Conservation (phyloP, 2,888 invertebrate genomes). For the Sphaerophoria rueppellii region DNA sequence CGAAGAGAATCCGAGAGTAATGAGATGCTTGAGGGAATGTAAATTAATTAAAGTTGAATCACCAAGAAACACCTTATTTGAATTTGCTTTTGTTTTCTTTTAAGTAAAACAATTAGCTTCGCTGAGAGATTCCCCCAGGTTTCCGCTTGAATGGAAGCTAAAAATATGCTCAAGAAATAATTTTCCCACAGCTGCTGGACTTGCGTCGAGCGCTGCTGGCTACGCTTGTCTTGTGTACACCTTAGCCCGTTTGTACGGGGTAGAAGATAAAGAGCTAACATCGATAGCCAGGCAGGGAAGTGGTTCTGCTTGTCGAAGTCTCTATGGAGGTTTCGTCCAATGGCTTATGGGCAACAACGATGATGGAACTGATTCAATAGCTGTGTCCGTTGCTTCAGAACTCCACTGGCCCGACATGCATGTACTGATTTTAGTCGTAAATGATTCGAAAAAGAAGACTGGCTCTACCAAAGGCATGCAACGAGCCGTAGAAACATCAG, state of each 20-base stretch:
- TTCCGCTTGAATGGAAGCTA: constrained; percentile 86
- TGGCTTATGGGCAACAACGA: constrained; percentile 90
- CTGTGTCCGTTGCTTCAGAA: constrained; percentile 88
- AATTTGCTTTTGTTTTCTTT: constrained; percentile 9
- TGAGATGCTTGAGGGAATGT: constrained; percentile 90
- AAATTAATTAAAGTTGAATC: constrained; percentile 71
- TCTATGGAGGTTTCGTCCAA: constrained; percentile 96
- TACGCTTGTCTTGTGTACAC: constrained; percentile 96
- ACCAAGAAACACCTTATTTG: too few relatives aligned
- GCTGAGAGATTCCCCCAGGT: constrained; percentile 76
- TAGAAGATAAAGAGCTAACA: constrained; percentile 90
- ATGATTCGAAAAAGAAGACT: constrained; percentile 90
- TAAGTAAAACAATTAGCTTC: constrained; percentile 78
- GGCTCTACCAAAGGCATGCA: constrained; percentile 96
- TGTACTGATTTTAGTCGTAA: constrained; percentile 94
- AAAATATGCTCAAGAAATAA: constrained; percentile 96
- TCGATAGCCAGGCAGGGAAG: constrained; percentile 92
- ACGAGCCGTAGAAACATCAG: constrained; percentile 90
- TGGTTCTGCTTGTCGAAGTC: constrained; percentile 98
- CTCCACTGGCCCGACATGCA: constrained; percentile 95
- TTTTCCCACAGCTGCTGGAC: constrained; percentile 98
- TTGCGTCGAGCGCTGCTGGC: constrained; percentile 99
- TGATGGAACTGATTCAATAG: constrained; percentile 90
- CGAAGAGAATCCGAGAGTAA: constrained; percentile 88
- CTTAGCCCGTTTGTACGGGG: constrained; percentile 88